Evolutionary conservation across 2,888 invertebrate genomes (phyloP), one percentile per base, ranked within the genome.

Genomic region (Leptodirus hochenwartii): DNA sequence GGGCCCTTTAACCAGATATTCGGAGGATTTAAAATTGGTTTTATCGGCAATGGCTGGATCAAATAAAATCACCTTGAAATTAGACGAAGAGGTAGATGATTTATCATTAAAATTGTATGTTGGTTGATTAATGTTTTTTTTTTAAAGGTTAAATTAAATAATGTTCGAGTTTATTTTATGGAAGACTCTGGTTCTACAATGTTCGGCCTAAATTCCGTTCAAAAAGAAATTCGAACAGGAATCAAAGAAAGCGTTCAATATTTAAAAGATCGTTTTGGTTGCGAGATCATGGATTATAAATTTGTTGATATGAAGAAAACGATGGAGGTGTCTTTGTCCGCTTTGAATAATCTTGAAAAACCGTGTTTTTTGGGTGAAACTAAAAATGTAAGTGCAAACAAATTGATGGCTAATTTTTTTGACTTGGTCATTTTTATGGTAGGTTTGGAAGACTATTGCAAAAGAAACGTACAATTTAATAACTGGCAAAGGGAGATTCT

Each of bases 1-100:
- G 20, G 78, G 77, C 0, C 90, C 90, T 1, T 67, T 91, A 59
- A 61, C 75, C 15, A 64, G 87, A n/a, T 73, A 69, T 44, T 76
- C 78, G 0, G 66, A 63, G 14, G n/a, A n/a, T n/a, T 57, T 93
- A 13, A 51, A 61, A 1, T 59, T 78, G 2, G 55, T 80, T 34
- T 49, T 79, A 41, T 61, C 62, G 42, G 53, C 75, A 3, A 60
- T 81, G 59, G 63, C 66, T 0, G 66, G 62, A 0, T 51, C 54
- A 4, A 56, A 54, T 27, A 48, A 47, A 3, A 31, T 34, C 1
- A 43, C 50, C 17, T 45, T 76, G 25, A 47, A 56, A 3, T 47
- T 75, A 2, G 50, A 64, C 14, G 53, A 61, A 13, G 59, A 64
- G 0, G 62, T 76, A 3, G 23, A 15, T 31, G 16, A 4, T 20